Evolutionary conservation across 2,113 vertebrate genomes (phyloP).

Genomic region (Acanthisitta chloris): DNA sequence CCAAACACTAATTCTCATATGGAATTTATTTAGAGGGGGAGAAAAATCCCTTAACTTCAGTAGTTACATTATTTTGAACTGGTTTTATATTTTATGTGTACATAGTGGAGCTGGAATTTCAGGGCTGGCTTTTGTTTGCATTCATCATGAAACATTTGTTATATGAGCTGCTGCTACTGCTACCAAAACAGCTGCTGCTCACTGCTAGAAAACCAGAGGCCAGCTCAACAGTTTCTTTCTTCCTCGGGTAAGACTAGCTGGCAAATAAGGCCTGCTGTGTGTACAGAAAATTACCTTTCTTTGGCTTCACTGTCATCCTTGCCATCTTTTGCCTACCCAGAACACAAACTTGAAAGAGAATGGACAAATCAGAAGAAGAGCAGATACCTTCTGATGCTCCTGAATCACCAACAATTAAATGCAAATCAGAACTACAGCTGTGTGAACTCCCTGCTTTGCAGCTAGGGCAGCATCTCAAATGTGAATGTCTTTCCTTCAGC

Average conservation of each 20-base stretch:
- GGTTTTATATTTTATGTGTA: slow-evolving; percentile 64
- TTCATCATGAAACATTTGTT: slow-evolving; percentile 74
- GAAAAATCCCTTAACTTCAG: slow-evolving; percentile 20
- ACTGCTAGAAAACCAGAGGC: slow-evolving; percentile 45
- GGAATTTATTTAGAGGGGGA: slow-evolving; percentile 71
- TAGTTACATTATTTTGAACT: slow-evolving; percentile 64
- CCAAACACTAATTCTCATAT: slow-evolving; percentile 64
- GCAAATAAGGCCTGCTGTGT: not conserved
- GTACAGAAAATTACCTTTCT: not conserved
- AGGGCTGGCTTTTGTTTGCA: slow-evolving; percentile 74
- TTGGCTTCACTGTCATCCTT: not conserved
- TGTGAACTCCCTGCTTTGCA: not conserved
- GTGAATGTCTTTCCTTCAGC: not conserved
- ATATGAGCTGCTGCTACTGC: slow-evolving; percentile 72
- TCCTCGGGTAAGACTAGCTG: not conserved
- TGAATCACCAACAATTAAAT: not conserved
- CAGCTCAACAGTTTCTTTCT: slow-evolving; percentile 21
- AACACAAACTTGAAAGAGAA: not conserved
- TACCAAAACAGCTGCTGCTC: slow-evolving; percentile 65
- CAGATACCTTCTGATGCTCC: not conserved
- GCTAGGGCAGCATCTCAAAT: not conserved
- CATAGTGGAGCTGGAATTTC: slow-evolving; percentile 70
- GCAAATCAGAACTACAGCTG: not conserved
- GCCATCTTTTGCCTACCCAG: not conserved
- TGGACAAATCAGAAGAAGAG: not conserved